These are phyloP conservation scores for Scaptomyza reducta DNA, from an alignment of 2,888 invertebrate species.

Conservation along the genomic window DNA sequence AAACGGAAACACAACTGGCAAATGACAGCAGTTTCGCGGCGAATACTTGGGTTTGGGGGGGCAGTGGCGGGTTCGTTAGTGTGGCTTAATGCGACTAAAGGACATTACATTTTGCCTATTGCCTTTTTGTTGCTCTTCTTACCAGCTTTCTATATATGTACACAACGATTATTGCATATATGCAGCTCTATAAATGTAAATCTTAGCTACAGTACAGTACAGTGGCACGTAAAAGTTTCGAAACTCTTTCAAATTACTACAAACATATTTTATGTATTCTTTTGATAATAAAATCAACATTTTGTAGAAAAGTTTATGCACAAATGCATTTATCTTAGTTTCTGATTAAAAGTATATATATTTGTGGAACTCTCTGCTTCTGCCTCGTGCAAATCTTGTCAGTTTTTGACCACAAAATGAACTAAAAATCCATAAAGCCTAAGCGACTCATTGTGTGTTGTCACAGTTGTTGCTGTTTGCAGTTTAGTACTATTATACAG, in stretches of 20 bases:
- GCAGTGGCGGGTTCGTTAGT: not conserved
- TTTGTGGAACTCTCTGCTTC: no score
- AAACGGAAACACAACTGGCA: conserved; percentile 58
- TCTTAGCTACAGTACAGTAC: conserved; percentile 7
- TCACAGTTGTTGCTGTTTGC: conserved; percentile 16
- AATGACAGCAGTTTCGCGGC: conserved; percentile 45
- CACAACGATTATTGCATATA: conserved; percentile 18
- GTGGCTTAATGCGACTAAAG: conserved; percentile 59
- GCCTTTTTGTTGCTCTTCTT: conserved; percentile 23
- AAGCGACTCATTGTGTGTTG: conserved; percentile 27
- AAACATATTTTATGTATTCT: not conserved
- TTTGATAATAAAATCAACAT: not conserved
- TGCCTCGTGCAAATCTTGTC: not conserved
- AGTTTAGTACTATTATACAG: conserved; percentile 30
- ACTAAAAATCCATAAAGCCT: not conserved
- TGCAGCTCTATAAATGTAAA: conserved; percentile 26
- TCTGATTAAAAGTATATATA: no score
- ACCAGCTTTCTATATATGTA: conserved; percentile 41
- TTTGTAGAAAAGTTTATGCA: not conserved
- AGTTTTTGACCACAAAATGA: conserved; percentile 13
- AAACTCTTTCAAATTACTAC: not conserved
- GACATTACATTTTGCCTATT: conserved; percentile 65
- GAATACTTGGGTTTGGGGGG: not conserved
- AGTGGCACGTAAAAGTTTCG: conserved; percentile 25
- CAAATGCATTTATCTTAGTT: no score